Evolutionary conservation across 1,140 invertebrate genomes (phyloP).

Genomic region (Drosophila kohkoa): DNA sequence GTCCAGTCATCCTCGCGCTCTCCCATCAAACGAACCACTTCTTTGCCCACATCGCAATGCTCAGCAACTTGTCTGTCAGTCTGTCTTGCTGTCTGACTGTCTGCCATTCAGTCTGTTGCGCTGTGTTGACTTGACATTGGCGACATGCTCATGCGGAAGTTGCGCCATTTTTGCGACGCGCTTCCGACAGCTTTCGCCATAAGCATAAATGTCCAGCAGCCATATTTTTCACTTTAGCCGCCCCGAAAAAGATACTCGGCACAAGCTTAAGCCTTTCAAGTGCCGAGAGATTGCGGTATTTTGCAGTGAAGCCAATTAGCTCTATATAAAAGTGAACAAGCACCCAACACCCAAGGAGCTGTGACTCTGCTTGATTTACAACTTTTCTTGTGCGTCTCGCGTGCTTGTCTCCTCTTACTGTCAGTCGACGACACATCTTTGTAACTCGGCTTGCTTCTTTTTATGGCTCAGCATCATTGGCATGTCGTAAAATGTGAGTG

Average conservation of each 20-base stretch:
- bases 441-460: constrained; percentile 51
- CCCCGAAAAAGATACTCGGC: constrained; percentile 18
- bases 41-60: neutral
- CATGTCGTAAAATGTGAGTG: constrained; percentile 78
- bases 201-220: constrained; percentile 63
- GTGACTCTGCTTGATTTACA: constrained; percentile 39
- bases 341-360: constrained; percentile 2
- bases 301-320: constrained; percentile 53
- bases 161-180: constrained; percentile 65
- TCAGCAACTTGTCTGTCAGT: neutral
- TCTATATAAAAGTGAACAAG: constrained; percentile 21
- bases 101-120: constrained; percentile 52
- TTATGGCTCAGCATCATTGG: constrained; percentile 77
- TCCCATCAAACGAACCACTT: neutral
- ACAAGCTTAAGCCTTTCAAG: constrained; percentile 55
- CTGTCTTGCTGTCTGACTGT: constrained; percentile 10
- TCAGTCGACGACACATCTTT: constrained; percentile 45
- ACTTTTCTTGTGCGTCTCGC: constrained; percentile 19
- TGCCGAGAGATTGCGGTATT: constrained; percentile 51
- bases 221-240: constrained; percentile 55
- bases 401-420: constrained; percentile 4
- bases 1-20: constrained; percentile 20
- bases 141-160: constrained; percentile 65
- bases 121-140: constrained; percentile 55
- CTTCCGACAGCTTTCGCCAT: constrained; percentile 58